Base-by-base conservation (phyloP, 2,797 vertebrate species). In the Diceros bicornis region DNA sequence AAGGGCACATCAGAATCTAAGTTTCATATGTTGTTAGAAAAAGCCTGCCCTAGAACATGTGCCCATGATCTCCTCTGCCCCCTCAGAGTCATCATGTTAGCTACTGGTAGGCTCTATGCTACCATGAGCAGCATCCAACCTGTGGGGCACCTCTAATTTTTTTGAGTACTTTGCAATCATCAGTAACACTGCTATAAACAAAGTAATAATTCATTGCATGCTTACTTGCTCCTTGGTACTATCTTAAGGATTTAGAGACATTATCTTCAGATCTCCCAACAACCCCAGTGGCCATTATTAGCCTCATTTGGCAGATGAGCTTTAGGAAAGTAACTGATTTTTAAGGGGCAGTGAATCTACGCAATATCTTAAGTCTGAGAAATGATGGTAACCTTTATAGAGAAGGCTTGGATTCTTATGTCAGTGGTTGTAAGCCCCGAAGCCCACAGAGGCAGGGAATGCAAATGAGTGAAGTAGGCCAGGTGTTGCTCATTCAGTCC, bases 251-350 rank as follows among this genome's bases (percentile, higher is more conserved):
- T 83, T 86, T 47, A 37, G 59, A 83, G 78, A 57, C 6, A 7
- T 44, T 64, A 9, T 44, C 32, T 82, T 78, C 9, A 18, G 10
- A 61, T 88, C n/a, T 86, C 12, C 21, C 20, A 74, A 1, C 27
- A 55, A 2, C 57, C 9, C 7, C 29, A 14, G 4, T 57, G 61
- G 41, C 77, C 20, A 3, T 59, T 64, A 29, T 86, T 72, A 72
- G 34, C 6, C 47, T 21, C 20, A 59, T 89, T 59, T 78, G 68
- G 29, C 78, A 89, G 47, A 41, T 72, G 59, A 91, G 21, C 47
- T 44, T 75, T 55, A 91, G 61, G 78, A 94, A 89, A 55, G 62
- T 64, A 83, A 27, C 61, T 96, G 41, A 21, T 74, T 74, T 61
- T 95, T 66, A 86, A 89, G 57, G 50, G 37, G 32, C 13, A 64